A percentile compares a stretch with the other conserved stretches of the same genome.
These are phyloP conservation scores for Drosophila punjabiensis DNA, from an alignment of 1,140 invertebrate species.

Conservation along the genomic window DNA sequence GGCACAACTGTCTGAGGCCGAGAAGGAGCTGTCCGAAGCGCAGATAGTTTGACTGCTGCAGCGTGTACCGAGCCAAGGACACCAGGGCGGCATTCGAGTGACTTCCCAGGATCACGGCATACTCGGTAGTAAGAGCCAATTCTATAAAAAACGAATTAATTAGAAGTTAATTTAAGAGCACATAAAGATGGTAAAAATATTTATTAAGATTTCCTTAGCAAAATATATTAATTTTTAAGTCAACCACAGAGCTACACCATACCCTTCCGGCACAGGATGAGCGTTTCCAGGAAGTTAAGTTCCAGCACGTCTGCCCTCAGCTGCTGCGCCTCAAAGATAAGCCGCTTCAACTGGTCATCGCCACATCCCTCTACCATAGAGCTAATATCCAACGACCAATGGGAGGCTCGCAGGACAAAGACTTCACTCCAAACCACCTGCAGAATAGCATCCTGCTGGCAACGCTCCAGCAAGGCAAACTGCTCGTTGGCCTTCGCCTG, in stretches of 20 bases:
- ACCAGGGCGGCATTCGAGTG: slow-evolving; percentile 72
- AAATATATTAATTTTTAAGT: no score
- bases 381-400: slow-evolving; percentile 87
- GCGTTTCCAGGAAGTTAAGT: slow-evolving; percentile 88
- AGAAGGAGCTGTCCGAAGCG: slow-evolving; percentile 79
- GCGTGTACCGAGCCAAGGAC: slow-evolving; percentile 73
- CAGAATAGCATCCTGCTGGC: slow-evolving; percentile 87
- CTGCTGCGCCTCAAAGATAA: slow-evolving; percentile 80
- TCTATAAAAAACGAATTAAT: slow-evolving; percentile 45
- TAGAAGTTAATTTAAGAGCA: background rate
- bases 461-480: slow-evolving; percentile 85
- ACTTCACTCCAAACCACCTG: slow-evolving; percentile 87
- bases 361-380: slow-evolving; percentile 73
- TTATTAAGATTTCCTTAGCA: background rate
- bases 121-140: slow-evolving; percentile 61
- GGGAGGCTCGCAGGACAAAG: slow-evolving; percentile 87
- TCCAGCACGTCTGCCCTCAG: slow-evolving; percentile 87
- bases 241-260: slow-evolving; percentile 27
- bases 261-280: slow-evolving; percentile 88
- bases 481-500: slow-evolving; percentile 87
- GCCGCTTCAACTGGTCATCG: slow-evolving; percentile 74
- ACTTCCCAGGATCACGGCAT: slow-evolving; percentile 63
- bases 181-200: background rate
- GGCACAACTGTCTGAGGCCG: slow-evolving; percentile 72
- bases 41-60: slow-evolving; percentile 74